Conservation (phyloP, 2,888 invertebrate species). For the Aporophyla nigra region DNA sequence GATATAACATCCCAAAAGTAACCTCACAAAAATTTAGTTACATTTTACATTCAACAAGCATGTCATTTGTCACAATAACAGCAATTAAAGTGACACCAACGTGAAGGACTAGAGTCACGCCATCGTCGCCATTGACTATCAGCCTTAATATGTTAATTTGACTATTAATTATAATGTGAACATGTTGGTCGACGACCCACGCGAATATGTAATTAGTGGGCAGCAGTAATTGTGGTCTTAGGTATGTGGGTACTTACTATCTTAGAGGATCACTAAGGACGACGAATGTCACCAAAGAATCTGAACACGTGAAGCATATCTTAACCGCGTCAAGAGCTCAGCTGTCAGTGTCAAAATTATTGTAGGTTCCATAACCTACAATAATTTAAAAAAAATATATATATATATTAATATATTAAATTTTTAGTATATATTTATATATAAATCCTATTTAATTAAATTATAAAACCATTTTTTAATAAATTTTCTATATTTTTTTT, state of each 20-base stretch:
- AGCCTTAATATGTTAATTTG: slow-evolving; percentile 57
- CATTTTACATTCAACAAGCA: slow-evolving; percentile 31
- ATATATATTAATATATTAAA: too few relatives aligned
- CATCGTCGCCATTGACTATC: slow-evolving; percentile 10
- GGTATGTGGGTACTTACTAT: slow-evolving; percentile 3
- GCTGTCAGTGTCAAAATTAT: too few relatives aligned
- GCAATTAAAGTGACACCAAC: slow-evolving; percentile 48
- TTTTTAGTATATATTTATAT: too few relatives aligned
- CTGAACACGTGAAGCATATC: not conserved
- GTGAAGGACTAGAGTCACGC: slow-evolving; percentile 44
- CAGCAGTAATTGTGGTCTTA: slow-evolving; percentile 11
- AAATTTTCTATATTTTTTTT: too few relatives aligned
- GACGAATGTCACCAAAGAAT: not conserved
- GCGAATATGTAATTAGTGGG: slow-evolving; percentile 61
- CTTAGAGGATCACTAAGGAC: not conserved
- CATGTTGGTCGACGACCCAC: slow-evolving; percentile 38
- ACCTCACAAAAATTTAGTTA: not conserved
- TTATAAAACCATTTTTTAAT: too few relatives aligned
- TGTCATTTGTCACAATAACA: slow-evolving; percentile 62
- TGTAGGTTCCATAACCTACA: too few relatives aligned
- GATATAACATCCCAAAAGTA: slow-evolving; percentile 10
- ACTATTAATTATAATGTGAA: slow-evolving; percentile 55
- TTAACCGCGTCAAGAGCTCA: not conserved
- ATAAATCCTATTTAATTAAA: too few relatives aligned
- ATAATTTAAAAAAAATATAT: too few relatives aligned